Base-by-base conservation (phyloP, 2,888 invertebrate species). In the Hemaris fuciformis region DNA sequence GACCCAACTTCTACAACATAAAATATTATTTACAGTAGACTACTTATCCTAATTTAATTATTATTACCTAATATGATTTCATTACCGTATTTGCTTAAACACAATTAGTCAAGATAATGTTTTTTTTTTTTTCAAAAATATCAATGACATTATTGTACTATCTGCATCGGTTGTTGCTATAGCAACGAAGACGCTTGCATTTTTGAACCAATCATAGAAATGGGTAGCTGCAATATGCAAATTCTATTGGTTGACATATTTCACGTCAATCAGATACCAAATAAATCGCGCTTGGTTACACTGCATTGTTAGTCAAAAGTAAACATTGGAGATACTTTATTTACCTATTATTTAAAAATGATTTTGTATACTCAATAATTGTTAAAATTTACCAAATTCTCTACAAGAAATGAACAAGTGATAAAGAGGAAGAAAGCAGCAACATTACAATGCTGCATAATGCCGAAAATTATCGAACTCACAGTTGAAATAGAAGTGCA, bases 401-500 rank as follows among this genome's bases (percentile, higher is more conserved):
- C 31, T 1, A 18, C 4, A 18, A 53, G 31, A 53, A 10, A 53
- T 53, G 53, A 31, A 18, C 18, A 31, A 27, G 25, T 13, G 15
- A 18, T 4, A 31, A 62, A 61, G 43, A 62, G 45, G 48, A 74
- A 46, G 13, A 62, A 68, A 69, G 38, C 42, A 60, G 34, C 64
- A 63, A 61, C 68, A 27, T 72, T 70, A 73, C 73, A 65, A 73
- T 65, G 62, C 63, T 75, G 63, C 72, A 84, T 68, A 63, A 91
- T 91, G 91, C 91, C 91, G 65, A 94, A 94, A 88, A 89, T 90
- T 64, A 93, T 94, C 68, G 91, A 94, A 76, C 85, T 94, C 64
- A 93, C 93, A 73, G 91, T 94, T 62, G 93, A 94, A 87, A 80
- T 94, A 61, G 89, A 93, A 70, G 75, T 94, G 42, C 93, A 94